Evolutionary conservation across 2,888 invertebrate species (phyloP).

Genomic region (Volucella inanis): DNA sequence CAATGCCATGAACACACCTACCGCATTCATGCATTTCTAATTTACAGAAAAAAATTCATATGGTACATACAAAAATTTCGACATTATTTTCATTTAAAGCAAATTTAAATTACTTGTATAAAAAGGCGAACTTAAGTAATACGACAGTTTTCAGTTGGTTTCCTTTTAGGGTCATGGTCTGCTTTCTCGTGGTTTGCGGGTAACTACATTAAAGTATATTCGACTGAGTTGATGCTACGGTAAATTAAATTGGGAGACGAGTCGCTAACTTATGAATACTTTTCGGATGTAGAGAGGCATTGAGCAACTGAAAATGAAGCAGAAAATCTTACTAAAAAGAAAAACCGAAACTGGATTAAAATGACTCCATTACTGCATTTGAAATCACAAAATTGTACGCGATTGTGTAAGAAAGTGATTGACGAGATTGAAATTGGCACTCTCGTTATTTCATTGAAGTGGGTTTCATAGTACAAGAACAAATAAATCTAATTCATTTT

Average conservation of each 20-base stretch:
- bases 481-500: too few relatives aligned
- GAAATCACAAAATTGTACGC: too few relatives aligned
- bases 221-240: constrained; percentile 10
- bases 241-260: constrained; percentile 29
- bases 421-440: too few relatives aligned
- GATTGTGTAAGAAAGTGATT: too few relatives aligned
- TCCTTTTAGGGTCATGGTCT: constrained; percentile 31
- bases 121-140: constrained; percentile 18
- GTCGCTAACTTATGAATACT: constrained; percentile 31
- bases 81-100: constrained; percentile 49
- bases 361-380: not conserved
- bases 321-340: too few relatives aligned
- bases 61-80: too few relatives aligned
- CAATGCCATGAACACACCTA: too few relatives aligned
- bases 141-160: constrained; percentile 31
- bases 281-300: constrained; percentile 3
- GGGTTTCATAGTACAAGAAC: too few relatives aligned
- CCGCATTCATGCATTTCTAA: not conserved
- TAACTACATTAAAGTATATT: constrained; percentile 37
- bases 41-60: constrained; percentile 12
- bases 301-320: not conserved
- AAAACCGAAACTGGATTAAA: not conserved
- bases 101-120: constrained; percentile 41
- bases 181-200: constrained; percentile 20
- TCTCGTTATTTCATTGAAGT: too few relatives aligned